phyloP scores from a whole-genome alignment of 2,113 vertebrate genomes.

The Cephalopholis sonnerati region DNA sequence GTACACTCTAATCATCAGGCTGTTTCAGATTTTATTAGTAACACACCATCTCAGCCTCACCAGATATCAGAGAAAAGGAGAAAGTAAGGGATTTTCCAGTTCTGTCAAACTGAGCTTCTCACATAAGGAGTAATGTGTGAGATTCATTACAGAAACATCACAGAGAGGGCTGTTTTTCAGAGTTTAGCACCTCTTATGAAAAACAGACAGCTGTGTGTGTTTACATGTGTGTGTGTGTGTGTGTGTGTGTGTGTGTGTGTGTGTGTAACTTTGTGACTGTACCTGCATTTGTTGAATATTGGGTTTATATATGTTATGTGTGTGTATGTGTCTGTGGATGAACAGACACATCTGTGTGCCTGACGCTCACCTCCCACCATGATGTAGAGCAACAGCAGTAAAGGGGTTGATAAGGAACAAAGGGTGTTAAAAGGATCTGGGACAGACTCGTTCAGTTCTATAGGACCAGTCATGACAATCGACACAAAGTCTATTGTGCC shows the following conservation, averaged over 20 bases:
- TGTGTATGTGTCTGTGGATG: slow-evolving; percentile 6
- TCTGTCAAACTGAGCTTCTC: slow-evolving; percentile 21
- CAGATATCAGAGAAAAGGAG: slow-evolving; percentile 1
- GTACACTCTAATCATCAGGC: too few relatives aligned
- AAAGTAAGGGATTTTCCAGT: slow-evolving; percentile 8
- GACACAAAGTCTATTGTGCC: slow-evolving; percentile 22
- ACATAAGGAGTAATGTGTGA: slow-evolving; percentile 11
- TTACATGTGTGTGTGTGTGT: slow-evolving; percentile 8
- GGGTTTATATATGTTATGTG: neutral
- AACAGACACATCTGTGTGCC: slow-evolving; percentile 44
- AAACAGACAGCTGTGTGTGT: slow-evolving; percentile 5
- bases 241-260: slow-evolving; percentile 8
- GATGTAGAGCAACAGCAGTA: neutral
- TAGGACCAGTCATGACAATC: slow-evolving; percentile 26
- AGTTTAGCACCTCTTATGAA: slow-evolving; percentile 20
- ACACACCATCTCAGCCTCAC: neutral
- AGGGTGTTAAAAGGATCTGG: slow-evolving; percentile 39
- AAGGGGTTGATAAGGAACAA: slow-evolving; percentile 21
- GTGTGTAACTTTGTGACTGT: neutral
- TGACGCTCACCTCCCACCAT: slow-evolving; percentile 35
- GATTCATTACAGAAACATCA: slow-evolving; percentile 27
- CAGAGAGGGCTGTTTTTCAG: slow-evolving; percentile 3
- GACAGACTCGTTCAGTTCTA: slow-evolving; percentile 20
- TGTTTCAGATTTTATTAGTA: too few relatives aligned
- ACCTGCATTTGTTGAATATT: neutral